These are phyloP conservation scores for Drosophila dunni DNA, from an alignment of 1,140 invertebrate species.

Conservation along the genomic window DNA sequence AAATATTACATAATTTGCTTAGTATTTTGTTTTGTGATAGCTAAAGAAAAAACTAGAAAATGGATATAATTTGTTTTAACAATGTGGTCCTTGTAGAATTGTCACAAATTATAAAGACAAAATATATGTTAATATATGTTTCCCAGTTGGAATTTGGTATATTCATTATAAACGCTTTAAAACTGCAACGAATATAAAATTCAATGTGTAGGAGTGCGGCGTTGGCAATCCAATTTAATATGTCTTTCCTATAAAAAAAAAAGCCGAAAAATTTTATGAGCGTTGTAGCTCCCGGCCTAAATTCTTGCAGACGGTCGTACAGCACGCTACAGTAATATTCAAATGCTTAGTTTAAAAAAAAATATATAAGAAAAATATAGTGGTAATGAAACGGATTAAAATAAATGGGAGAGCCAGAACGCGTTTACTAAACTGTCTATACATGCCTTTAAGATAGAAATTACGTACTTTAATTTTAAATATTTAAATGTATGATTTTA, in stretches of 20 bases:
- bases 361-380: not conserved
- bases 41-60: conserved; percentile 24
- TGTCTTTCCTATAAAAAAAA: not conserved
- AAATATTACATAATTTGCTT: conserved; percentile 55
- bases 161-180: conserved; percentile 70
- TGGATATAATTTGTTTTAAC: not conserved
- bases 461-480: conserved; percentile 71
- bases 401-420: conserved; percentile 7
- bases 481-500: conserved; percentile 26
- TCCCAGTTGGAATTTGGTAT: conserved; percentile 42
- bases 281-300: no score
- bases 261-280: no score
- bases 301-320: no score
- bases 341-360: not conserved
- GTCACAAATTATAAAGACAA: conserved; percentile 29
- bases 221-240: conserved; percentile 36
- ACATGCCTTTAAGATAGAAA: conserved; percentile 70
- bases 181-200: conserved; percentile 25
- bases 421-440: conserved; percentile 39
- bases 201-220: conserved; percentile 22
- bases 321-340: no score
- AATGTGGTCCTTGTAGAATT: conserved; percentile 6
- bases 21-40: conserved; percentile 80
- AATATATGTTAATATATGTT: conserved; percentile 34
- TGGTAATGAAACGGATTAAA: not conserved